Conservation (phyloP, 2,113 vertebrate species). For the Spheniscus mendiculus region DNA sequence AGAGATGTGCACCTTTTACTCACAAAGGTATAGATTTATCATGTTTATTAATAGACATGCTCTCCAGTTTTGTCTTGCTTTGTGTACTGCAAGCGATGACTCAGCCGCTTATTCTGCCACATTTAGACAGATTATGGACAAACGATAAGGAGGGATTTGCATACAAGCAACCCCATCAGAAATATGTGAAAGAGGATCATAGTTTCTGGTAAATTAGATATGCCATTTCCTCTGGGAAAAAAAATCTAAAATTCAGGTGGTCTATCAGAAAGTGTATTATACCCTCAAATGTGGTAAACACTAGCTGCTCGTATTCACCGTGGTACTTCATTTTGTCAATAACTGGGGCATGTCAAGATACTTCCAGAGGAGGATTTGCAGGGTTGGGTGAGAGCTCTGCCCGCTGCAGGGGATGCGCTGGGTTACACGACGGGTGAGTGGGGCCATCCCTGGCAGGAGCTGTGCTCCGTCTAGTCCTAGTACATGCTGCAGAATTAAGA, state of each 20-base stretch:
- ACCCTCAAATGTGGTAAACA: neutral
- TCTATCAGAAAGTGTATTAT: neutral
- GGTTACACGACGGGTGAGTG: fast-evolving
- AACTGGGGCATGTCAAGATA: neutral
- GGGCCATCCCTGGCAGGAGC: neutral
- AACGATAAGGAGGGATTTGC: neutral
- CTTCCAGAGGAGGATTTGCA: neutral
- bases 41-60: slow-evolving; percentile 30
- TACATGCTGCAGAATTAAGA: neutral
- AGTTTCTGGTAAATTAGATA: neutral
- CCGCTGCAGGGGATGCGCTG: fast-evolving
- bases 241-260: neutral
- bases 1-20: neutral
- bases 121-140: slow-evolving; percentile 31
- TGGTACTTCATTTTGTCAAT: neutral
- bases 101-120: slow-evolving; percentile 44
- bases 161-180: neutral
- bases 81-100: neutral
- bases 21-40: slow-evolving; percentile 8
- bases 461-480: neutral
- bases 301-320: neutral
- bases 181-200: neutral
- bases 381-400: neutral
- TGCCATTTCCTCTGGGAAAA: neutral
- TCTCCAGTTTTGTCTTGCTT: slow-evolving; percentile 23